phyloP scores from a whole-genome alignment of 2,888 invertebrate species.

The Oscheius sp. region DNA sequence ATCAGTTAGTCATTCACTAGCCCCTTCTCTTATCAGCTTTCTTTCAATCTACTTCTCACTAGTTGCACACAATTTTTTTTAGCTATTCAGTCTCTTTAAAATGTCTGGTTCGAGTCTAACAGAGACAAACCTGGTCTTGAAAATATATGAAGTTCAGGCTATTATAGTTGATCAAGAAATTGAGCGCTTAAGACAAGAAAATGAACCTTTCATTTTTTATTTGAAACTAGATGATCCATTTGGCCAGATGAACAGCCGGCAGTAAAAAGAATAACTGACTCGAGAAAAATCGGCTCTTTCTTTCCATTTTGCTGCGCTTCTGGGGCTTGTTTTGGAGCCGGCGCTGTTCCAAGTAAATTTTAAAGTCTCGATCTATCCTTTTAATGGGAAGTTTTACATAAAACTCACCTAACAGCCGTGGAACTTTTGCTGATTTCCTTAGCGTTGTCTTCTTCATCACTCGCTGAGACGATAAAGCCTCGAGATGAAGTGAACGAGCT shows the following conservation, averaged over 20 bases:
- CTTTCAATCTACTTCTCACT: conserved; percentile 48
- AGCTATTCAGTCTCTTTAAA: too few relatives aligned
- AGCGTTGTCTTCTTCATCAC: conserved; percentile 20
- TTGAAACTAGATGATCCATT: too few relatives aligned
- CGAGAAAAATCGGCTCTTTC: background rate
- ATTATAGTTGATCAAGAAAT: too few relatives aligned
- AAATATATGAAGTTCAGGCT: too few relatives aligned
- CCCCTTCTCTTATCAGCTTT: conserved; percentile 37
- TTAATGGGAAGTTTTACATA: too few relatives aligned
- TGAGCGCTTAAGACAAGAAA: too few relatives aligned
- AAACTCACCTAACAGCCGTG: background rate
- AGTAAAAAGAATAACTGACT: conserved; percentile 4
- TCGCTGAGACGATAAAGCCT: conserved; percentile 15
- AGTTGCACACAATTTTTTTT: too few relatives aligned
- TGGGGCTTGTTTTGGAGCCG: background rate
- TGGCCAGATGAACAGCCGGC: conserved; percentile 6
- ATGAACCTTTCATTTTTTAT: too few relatives aligned
- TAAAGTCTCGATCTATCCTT: background rate
- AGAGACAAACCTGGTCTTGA: too few relatives aligned
- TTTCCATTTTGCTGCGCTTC: background rate
- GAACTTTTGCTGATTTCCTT: background rate
- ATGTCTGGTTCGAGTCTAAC: too few relatives aligned
- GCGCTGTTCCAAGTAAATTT: background rate
- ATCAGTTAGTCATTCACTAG: too few relatives aligned
- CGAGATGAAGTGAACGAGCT: background rate